These are phyloP conservation scores for Lutraria lutraria DNA, from an alignment of 2,888 invertebrate genomes.

Conservation along the genomic window DNA sequence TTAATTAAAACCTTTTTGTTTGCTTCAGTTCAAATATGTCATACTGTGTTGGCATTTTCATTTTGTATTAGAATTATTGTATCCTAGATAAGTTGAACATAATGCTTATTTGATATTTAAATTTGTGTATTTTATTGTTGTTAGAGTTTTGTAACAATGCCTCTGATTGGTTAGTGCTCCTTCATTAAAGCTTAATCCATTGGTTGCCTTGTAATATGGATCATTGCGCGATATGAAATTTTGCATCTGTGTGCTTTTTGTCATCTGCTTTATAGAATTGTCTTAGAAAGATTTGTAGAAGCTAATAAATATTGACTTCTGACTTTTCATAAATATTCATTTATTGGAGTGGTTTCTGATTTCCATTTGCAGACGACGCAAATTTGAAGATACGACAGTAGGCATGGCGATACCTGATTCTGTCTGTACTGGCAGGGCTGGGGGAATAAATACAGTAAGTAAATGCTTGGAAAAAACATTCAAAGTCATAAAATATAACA, in stretches of 20 bases:
- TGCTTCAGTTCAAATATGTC: background rate
- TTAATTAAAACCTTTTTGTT: background rate
- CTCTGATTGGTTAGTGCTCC: background rate
- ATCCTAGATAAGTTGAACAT: background rate
- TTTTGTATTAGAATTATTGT: no score
- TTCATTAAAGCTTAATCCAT: background rate
- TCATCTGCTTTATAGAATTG: background rate
- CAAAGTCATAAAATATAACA: no score
- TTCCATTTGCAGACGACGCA: slow-evolving; percentile 71
- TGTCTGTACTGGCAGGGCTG: slow-evolving; percentile 96
- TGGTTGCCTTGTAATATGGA: background rate
- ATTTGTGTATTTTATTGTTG: background rate
- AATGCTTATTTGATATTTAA: background rate
- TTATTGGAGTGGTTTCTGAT: background rate
- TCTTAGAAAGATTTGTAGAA: background rate
- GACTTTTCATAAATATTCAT: slow-evolving; percentile 8
- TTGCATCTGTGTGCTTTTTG: background rate
- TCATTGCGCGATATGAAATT: no score
- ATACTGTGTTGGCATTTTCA: no score
- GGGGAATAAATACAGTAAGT: slow-evolving; percentile 91
- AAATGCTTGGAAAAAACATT: background rate
- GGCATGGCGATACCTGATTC: slow-evolving; percentile 97
- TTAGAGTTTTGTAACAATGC: background rate
- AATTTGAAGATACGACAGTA: slow-evolving; percentile 90
- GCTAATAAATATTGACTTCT: background rate